phyloP scores from a whole-genome alignment of 2,797 vertebrate species.

The Malacoraja senta region DNA sequence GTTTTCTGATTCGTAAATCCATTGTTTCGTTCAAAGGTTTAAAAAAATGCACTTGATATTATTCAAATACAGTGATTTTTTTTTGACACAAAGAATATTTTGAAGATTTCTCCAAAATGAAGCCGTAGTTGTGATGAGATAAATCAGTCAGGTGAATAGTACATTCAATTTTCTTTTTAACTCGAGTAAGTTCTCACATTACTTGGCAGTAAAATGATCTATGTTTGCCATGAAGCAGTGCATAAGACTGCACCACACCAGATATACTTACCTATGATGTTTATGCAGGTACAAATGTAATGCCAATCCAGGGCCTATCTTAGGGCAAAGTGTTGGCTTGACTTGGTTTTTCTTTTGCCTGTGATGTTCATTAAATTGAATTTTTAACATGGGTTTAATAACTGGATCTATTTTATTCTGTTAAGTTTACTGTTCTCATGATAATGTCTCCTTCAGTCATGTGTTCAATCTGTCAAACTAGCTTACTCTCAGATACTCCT shows the following conservation, averaged over 20 bases:
- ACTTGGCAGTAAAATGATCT: conserved; percentile 13
- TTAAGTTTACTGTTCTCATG: neutral
- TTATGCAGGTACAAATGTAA: neutral
- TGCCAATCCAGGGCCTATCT: neutral
- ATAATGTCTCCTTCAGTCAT: neutral
- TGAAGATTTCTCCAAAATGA: neutral
- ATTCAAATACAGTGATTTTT: neutral
- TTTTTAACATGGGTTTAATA: neutral
- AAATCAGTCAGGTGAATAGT: neutral
- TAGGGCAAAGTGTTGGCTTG: neutral
- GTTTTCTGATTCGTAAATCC: neutral
- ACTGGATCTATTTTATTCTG: neutral
- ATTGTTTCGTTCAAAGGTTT: neutral
- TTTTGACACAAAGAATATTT: neutral
- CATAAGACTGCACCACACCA: neutral
- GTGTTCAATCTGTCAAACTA: neutral
- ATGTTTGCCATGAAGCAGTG: neutral
- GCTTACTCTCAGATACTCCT: neutral
- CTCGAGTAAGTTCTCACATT: neutral
- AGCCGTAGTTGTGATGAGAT: neutral
- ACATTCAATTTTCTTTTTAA: neutral
- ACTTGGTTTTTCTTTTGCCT: neutral
- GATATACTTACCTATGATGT: neutral
- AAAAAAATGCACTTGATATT: neutral
- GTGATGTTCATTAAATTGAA: neutral